Conservation (phyloP, 2,797 vertebrate genomes). For the Epinephelus awoara region DNA sequence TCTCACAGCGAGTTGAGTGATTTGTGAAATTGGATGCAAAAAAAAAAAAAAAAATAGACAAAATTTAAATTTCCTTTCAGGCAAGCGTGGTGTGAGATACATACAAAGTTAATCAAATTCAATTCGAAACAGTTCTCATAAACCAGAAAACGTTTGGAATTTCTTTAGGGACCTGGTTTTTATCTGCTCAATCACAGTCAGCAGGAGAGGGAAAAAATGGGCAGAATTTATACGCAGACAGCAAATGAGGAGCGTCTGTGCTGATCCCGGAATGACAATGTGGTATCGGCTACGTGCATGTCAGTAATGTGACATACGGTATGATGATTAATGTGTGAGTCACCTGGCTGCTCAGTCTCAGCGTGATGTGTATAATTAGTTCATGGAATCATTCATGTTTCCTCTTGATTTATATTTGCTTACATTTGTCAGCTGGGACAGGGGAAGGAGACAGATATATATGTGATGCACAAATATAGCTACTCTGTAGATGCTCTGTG, state of each 20-base stretch:
- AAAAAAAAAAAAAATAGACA: neutral
- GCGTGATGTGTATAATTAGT: slow-evolving; percentile 63
- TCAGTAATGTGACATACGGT: slow-evolving; percentile 56
- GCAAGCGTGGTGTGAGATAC: slow-evolving; percentile 29
- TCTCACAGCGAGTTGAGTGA: slow-evolving; percentile 26
- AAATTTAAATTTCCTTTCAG: slow-evolving; percentile 1
- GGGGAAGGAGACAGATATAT: neutral
- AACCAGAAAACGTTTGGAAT: slow-evolving; percentile 35
- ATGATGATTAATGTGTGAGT: slow-evolving; percentile 67
- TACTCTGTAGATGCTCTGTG: neutral
- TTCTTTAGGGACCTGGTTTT: slow-evolving; percentile 44
- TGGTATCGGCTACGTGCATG: slow-evolving; percentile 33
- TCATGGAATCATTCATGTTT: slow-evolving; percentile 57
- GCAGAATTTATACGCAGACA: slow-evolving; percentile 35
- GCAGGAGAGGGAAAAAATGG: neutral
- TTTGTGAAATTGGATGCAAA: slow-evolving; percentile 41
- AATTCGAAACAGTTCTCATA: slow-evolving; percentile 50
- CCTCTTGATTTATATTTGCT: slow-evolving; percentile 58
- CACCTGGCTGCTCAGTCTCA: slow-evolving; percentile 60
- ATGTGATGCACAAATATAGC: slow-evolving; percentile 5
- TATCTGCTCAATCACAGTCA: slow-evolving; percentile 45
- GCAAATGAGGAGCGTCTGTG: slow-evolving; percentile 54
- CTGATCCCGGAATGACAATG: slow-evolving; percentile 55
- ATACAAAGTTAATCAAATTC: slow-evolving; percentile 62
- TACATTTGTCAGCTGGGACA: slow-evolving; percentile 44